Evolutionary conservation across 2,888 invertebrate genomes (phyloP), one percentile per base, ranked within the genome.

Genomic region (Molorchus minor): DNA sequence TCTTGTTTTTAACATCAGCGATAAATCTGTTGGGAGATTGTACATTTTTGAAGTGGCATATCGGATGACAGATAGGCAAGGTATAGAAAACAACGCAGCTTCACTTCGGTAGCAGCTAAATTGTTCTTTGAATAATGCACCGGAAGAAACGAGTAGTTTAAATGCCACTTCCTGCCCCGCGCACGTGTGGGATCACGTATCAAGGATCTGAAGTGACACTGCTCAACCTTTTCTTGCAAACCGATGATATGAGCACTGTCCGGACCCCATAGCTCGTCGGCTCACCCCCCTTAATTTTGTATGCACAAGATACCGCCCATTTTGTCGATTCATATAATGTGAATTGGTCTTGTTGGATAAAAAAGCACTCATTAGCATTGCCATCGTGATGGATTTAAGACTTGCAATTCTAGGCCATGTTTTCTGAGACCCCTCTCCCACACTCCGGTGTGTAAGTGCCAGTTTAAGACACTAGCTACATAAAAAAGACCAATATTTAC

Each of bases 141-240:
- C 75, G 75, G 75, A 75, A 72, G 74, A 71, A 72, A 65, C 68
- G 65, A 74, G 74, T 72, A 73, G 74, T 72, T 70, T 71, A 69
- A n/a, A 68, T 71, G 72, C 75, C 76, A 76, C 74, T 76, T 77
- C 75, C 75, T 76, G 76, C 73, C 74, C 56, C 59, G 63, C 71
- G 74, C 74, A 75, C 75, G 76, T 73, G 72, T 70, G 55, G 59
- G 65, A 70, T 70, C 68, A 65, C 65, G 62, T 70, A 69, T 70
- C 70, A 54, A 56, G 58, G 62, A 69, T 65, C 61, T 64, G 45
- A 58, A 68, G 65, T 65, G 61, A 61, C 54, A 47, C 25, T 44
- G 15, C 29, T 33, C 47, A 45, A 56, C 38, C 46, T 41, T 56
- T 46, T 53, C 44, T 41, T 38, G 54, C 38, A 19, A 33, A 41